These are phyloP conservation scores for Diachasma alloeum DNA, from an alignment of 1,140 invertebrate species.

Conservation along the genomic window DNA sequence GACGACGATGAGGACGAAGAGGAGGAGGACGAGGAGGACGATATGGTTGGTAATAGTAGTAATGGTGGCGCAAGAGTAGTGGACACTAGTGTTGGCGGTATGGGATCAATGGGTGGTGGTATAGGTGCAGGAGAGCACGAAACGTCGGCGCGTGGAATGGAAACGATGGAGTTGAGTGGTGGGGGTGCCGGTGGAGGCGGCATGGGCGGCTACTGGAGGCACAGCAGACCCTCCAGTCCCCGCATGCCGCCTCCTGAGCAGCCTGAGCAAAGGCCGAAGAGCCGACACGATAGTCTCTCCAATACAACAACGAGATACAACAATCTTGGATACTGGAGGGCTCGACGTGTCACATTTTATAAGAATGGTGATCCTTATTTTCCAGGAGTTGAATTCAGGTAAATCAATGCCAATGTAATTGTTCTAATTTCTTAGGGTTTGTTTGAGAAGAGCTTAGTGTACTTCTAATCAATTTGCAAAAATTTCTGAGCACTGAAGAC, in stretches of 20 bases:
- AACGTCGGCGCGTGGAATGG: conserved; percentile 40
- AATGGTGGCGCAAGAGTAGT: conserved; percentile 31
- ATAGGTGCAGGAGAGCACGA: conserved; percentile 42
- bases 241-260: conserved; percentile 67
- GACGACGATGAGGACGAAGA: conserved; percentile 39
- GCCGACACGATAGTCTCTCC: conserved; percentile 58
- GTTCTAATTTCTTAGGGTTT: not conserved
- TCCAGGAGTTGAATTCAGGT: conserved; percentile 85
- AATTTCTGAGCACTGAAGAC: too few relatives aligned
- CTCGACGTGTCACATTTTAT: conserved; percentile 87
- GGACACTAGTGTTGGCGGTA: conserved; percentile 30
- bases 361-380: conserved; percentile 93
- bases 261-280: conserved; percentile 63
- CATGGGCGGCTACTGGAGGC: conserved; percentile 69
- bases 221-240: conserved; percentile 66
- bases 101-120: conserved; percentile 21
- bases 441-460: too few relatives aligned
- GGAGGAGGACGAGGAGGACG: conserved; percentile 38
- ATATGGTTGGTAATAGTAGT: conserved; percentile 30
- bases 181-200: conserved; percentile 58
- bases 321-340: conserved; percentile 86
- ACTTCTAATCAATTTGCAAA: too few relatives aligned
- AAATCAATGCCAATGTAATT: conserved; percentile 14
- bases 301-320: conserved; percentile 70
- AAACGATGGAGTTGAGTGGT: conserved; percentile 54